Conservation (phyloP, 2,888 invertebrate genomes). For the Pollenia amentaria region DNA sequence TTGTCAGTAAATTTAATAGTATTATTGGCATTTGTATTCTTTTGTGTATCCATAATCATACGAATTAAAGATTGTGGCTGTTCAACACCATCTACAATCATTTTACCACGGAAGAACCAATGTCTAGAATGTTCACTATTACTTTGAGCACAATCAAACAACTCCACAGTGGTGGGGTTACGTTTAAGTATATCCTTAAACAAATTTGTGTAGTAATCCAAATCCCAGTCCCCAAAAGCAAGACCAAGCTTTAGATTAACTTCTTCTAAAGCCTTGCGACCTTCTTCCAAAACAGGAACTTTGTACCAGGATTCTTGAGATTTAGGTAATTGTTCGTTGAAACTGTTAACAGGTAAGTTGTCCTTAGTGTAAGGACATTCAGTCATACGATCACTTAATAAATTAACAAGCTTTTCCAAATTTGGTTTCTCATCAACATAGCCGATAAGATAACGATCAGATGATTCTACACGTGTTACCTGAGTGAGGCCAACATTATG, state of each 20-base stretch:
- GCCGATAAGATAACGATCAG: slow-evolving; percentile 90
- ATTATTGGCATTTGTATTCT: slow-evolving; percentile 94
- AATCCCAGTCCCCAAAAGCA: slow-evolving; percentile 96
- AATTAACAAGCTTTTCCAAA: slow-evolving; percentile 84
- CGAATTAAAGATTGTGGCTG: slow-evolving; percentile 94
- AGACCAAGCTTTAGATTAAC: slow-evolving; percentile 93
- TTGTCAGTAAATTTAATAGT: slow-evolving; percentile 99
- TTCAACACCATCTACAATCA: slow-evolving; percentile 92
- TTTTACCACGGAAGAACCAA: slow-evolving; percentile 98
- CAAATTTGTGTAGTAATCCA: slow-evolving; percentile 94
- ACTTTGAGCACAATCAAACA: slow-evolving; percentile 98
- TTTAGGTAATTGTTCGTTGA: slow-evolving; percentile 88
- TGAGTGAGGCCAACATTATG: slow-evolving; percentile 91
- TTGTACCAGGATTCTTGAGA: slow-evolving; percentile 92
- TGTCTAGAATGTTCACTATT: slow-evolving; percentile 99
- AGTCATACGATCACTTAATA: slow-evolving; percentile 97
- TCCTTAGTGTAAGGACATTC: slow-evolving; percentile 91
- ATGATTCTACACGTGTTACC: slow-evolving; percentile 92
- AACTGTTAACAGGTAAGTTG: slow-evolving; percentile 88
- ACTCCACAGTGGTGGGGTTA: slow-evolving; percentile 98
- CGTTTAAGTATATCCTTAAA: slow-evolving; percentile 93
- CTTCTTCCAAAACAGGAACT: slow-evolving; percentile 92
- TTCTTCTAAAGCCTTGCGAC: slow-evolving; percentile 91
- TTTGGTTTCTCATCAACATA: slow-evolving; percentile 79
- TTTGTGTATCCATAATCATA: slow-evolving; percentile 96